Conservation (phyloP, 2,888 invertebrate species). For the Tachina fera region DNA sequence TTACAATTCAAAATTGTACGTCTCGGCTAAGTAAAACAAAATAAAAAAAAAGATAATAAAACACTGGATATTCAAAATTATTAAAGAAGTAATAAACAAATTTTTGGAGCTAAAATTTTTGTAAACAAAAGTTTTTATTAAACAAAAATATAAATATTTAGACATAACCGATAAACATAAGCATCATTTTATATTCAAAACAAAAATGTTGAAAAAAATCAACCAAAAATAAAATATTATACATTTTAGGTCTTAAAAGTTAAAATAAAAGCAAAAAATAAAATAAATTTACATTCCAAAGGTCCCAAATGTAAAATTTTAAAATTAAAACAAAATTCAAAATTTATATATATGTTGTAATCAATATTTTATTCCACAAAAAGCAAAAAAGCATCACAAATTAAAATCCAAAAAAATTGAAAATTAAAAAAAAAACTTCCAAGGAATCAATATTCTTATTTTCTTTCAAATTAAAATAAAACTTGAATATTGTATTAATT, state of each 20-base stretch:
- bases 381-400: slow-evolving; percentile 74
- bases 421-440: slow-evolving; percentile 63
- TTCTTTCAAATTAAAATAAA: slow-evolving; percentile 52
- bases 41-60: slow-evolving; percentile 54
- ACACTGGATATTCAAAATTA: slow-evolving; percentile 71
- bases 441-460: slow-evolving; percentile 61
- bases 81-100: slow-evolving; percentile 58
- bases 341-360: slow-evolving; percentile 79
- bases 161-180: slow-evolving; percentile 74
- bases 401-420: slow-evolving; percentile 53
- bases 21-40: slow-evolving; percentile 71
- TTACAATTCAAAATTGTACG: slow-evolving; percentile 65
- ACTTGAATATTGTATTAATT: slow-evolving; percentile 46
- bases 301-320: slow-evolving; percentile 54
- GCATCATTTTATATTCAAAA: slow-evolving; percentile 78
- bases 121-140: slow-evolving; percentile 64
- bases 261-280: slow-evolving; percentile 55
- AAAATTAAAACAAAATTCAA: slow-evolving; percentile 75
- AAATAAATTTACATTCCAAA: slow-evolving; percentile 54
- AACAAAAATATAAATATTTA: slow-evolving; percentile 70
- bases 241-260: slow-evolving; percentile 64
- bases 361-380: slow-evolving; percentile 46
- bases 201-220: slow-evolving; percentile 45
- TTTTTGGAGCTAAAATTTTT: slow-evolving; percentile 79
- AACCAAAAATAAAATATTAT: slow-evolving; percentile 76